Conservation (phyloP, 2,113 vertebrate genomes). For the Melanostigma gelatinosum region DNA sequence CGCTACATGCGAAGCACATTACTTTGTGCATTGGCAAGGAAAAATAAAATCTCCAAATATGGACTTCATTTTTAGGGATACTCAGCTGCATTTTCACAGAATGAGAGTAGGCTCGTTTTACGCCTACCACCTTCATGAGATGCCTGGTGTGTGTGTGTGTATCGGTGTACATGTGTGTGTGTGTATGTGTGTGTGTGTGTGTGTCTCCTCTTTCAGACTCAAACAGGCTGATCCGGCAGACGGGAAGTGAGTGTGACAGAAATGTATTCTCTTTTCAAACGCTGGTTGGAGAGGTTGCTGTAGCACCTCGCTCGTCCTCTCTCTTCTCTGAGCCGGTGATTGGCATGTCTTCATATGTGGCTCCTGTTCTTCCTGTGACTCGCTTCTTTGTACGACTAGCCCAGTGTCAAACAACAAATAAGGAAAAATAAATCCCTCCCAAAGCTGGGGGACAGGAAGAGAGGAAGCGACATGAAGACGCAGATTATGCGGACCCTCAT, state of each 20-base stretch:
- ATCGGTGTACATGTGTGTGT: not conserved
- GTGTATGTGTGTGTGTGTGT: not conserved
- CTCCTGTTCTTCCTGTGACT: constrained; percentile 71
- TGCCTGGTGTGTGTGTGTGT: too few relatives aligned
- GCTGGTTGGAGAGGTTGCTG: constrained; percentile 60
- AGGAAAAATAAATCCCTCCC: constrained; percentile 46
- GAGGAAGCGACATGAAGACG: not conserved
- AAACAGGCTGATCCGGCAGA: constrained; percentile 54
- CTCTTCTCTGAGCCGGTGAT: constrained; percentile 65
- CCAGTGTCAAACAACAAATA: constrained; percentile 76
- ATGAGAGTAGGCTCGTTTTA: not conserved
- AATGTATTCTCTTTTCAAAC: constrained; percentile 80
- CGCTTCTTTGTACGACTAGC: constrained; percentile 68
- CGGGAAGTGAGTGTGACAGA: constrained; percentile 78
- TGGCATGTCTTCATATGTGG: constrained; percentile 82
- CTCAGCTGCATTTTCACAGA: not conserved
- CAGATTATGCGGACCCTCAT: constrained; percentile 6
- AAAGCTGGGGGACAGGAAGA: constrained; percentile 1
- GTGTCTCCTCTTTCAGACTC: constrained; percentile 28
- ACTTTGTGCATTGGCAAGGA: not conserved
- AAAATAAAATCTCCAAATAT: not conserved
- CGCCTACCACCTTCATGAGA: constrained; percentile 10
- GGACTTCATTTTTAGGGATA: not conserved
- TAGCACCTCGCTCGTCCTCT: constrained; percentile 46
- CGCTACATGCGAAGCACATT: not conserved